These are phyloP conservation scores for Zalophus californianus DNA, from an alignment of 2,797 vertebrate species.

Conservation along the genomic window DNA sequence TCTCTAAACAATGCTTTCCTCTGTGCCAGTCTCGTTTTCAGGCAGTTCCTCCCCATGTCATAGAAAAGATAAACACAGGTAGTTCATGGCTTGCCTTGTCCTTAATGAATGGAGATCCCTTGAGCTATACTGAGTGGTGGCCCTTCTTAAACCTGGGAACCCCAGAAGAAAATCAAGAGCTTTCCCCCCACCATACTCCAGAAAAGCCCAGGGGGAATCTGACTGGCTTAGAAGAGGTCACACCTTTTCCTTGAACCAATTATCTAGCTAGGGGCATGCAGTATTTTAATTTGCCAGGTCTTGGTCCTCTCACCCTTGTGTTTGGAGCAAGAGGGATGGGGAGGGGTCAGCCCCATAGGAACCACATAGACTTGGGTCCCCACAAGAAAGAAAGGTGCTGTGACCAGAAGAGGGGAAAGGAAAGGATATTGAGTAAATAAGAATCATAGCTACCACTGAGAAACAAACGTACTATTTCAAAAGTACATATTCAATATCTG, in stretches of 20 bases:
- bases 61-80: neutral
- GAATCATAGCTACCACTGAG: neutral
- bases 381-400: neutral
- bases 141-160: neutral
- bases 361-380: neutral
- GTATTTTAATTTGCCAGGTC: neutral
- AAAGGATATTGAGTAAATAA: neutral
- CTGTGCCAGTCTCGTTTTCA: neutral
- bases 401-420: neutral
- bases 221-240: neutral
- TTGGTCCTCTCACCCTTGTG: neutral
- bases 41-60: neutral
- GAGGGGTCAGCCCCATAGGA: neutral
- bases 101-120: neutral
- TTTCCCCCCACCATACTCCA: neutral
- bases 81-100: neutral
- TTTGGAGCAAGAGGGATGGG: neutral
- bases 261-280: neutral
- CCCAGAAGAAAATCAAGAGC: neutral
- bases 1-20: neutral
- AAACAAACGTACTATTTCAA: neutral
- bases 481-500: slow-evolving; percentile 3
- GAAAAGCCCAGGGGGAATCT: neutral
- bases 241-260: neutral
- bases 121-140: neutral